A percentile compares a stretch with the other conserved stretches of the same genome.
These are phyloP conservation scores for Arrhopalites spinosus DNA, from an alignment of 2,888 invertebrate species.

Conservation along the genomic window DNA sequence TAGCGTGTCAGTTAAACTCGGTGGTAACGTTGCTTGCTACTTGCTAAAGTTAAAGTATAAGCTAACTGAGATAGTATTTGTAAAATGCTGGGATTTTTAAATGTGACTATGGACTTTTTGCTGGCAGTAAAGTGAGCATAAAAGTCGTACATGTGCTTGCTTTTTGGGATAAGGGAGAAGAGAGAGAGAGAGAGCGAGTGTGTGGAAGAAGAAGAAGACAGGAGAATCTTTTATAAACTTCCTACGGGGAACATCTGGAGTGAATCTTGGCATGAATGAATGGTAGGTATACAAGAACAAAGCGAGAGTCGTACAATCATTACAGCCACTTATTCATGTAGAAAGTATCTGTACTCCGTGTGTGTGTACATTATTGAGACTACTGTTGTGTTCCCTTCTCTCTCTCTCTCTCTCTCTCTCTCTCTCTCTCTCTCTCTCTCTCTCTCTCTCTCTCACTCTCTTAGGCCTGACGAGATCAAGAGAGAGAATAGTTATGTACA, in stretches of 20 bases:
- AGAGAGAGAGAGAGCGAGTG: background rate
- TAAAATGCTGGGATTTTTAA: too few relatives aligned
- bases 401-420: too few relatives aligned
- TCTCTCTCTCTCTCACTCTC: too few relatives aligned
- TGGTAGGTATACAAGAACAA: constrained; percentile 4
- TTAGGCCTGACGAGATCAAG: background rate
- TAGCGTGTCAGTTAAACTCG: too few relatives aligned
- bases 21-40: too few relatives aligned
- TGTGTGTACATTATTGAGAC: background rate
- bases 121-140: too few relatives aligned
- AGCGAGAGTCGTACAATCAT: constrained; percentile 17
- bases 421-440: too few relatives aligned
- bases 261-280: constrained; percentile 35
- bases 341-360: constrained; percentile 7
- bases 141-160: background rate
- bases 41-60: too few relatives aligned
- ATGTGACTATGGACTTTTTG: too few relatives aligned
- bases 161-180: background rate
- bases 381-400: too few relatives aligned
- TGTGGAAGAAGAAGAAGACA: constrained; percentile 11
- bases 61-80: too few relatives aligned
- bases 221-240: constrained; percentile 33
- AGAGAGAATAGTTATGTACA: background rate
- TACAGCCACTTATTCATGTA: constrained; percentile 13
- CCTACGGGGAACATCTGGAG: constrained; percentile 33